These are phyloP conservation scores for Drosophila melanosoma DNA, from an alignment of 2,888 invertebrate genomes.

Conservation along the genomic window DNA sequence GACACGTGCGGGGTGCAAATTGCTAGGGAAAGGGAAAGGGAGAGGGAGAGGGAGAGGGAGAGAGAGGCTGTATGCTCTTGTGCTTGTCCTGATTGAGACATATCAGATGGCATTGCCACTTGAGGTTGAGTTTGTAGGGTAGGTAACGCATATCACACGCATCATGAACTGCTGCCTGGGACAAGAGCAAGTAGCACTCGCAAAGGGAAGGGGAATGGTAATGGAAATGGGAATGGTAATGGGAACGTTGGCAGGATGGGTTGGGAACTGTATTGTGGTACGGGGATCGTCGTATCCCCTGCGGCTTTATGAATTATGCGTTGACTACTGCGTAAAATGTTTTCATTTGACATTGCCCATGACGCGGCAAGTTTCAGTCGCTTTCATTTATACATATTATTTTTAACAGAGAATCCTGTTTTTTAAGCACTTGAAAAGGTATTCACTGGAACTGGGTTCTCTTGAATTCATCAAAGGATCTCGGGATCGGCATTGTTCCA, in stretches of 20 bases:
- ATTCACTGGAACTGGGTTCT: constrained; percentile 51
- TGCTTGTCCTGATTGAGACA: constrained; percentile 66
- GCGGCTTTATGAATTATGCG: constrained; percentile 72
- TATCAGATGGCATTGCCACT: constrained; percentile 69
- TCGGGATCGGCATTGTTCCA: constrained; percentile 53
- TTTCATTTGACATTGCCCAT: constrained; percentile 54
- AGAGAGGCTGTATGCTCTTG: not conserved
- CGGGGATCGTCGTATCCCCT: constrained; percentile 61
- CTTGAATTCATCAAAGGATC: constrained; percentile 49
- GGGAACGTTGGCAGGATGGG: constrained; percentile 6
- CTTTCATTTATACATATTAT: not conserved
- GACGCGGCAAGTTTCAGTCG: constrained; percentile 47
- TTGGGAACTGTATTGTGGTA: constrained; percentile 7
- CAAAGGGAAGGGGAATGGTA: not conserved
- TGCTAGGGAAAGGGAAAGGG: constrained; percentile 31
- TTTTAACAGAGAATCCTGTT: constrained; percentile 39
- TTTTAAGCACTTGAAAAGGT: constrained; percentile 69
- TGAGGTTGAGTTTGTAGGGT: constrained; percentile 53
- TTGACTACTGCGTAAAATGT: constrained; percentile 67
- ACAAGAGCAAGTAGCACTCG: not conserved
- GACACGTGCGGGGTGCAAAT: constrained; percentile 75
- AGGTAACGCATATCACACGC: constrained; percentile 60
- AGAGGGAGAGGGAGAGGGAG: not conserved
- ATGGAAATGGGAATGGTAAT: not conserved
- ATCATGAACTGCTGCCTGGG: constrained; percentile 17